Conservation (phyloP, 2,113 vertebrate species). For the Donacobius atricapilla region DNA sequence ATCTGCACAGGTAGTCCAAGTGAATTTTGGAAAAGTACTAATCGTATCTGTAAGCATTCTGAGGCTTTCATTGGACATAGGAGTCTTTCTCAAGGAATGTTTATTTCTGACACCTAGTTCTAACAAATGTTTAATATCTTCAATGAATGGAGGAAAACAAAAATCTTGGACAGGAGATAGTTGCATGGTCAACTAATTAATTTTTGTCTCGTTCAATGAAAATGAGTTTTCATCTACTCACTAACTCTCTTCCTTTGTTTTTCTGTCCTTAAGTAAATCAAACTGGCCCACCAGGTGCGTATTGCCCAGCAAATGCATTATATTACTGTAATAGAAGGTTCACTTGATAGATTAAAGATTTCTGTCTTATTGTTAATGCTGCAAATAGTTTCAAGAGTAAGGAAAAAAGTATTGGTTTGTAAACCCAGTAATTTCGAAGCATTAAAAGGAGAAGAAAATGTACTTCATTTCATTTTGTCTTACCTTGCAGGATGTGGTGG, state of each 20-base stretch:
- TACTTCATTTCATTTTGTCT: not conserved
- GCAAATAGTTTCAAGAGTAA: not conserved
- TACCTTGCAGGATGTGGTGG: conserved; percentile 89
- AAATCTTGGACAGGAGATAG: not conserved
- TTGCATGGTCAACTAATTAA: conserved; percentile 24
- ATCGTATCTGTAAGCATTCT: not conserved
- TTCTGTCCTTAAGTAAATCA: conserved; percentile 62
- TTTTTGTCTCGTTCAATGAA: conserved; percentile 12
- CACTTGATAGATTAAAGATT: not conserved
- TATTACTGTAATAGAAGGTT: not conserved
- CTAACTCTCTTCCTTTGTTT: conserved; percentile 62
- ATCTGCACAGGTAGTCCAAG: not conserved
- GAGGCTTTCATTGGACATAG: not conserved
- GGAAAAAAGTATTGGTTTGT: not conserved
- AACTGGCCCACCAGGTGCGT: conserved; percentile 55
- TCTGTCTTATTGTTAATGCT: not conserved
- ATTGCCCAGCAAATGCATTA: conserved; percentile 1
- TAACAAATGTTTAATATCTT: not conserved
- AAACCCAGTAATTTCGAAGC: not conserved
- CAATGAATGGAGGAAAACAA: not conserved
- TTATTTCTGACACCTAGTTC: not conserved
- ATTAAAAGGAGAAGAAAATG: not conserved
- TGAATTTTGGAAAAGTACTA: not conserved
- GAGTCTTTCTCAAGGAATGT: not conserved
- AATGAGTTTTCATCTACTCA: conserved; percentile 32